Evolutionary conservation across 1,140 invertebrate species (phyloP).

Genomic region (Belonocnema kinseyi): DNA sequence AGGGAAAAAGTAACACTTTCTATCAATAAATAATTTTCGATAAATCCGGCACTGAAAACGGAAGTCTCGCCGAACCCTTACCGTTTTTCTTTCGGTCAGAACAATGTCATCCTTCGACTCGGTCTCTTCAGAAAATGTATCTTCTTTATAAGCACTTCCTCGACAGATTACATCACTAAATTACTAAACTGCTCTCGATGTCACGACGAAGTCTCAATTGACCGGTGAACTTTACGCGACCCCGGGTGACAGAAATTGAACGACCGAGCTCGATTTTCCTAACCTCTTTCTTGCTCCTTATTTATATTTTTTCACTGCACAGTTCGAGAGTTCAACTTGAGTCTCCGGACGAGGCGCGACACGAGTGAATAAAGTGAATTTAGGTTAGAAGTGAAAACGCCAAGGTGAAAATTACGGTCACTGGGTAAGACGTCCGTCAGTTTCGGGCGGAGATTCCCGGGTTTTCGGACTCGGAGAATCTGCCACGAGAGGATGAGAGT

Average conservation of each 20-base stretch:
- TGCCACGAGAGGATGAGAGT: conserved; percentile 7
- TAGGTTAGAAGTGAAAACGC: conserved; percentile 75
- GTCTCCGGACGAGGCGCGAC: conserved; percentile 27
- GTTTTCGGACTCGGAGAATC: background rate
- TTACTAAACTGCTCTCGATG: background rate
- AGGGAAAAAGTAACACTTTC: no score
- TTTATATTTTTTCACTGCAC: background rate
- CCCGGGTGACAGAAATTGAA: conserved; percentile 16
- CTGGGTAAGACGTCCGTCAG: conserved; percentile 57
- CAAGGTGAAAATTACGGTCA: conserved; percentile 69
- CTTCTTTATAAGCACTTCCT: conserved; percentile 1
- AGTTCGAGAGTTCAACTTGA: background rate
- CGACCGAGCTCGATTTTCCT: no score
- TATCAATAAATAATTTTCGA: background rate
- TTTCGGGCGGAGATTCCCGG: conserved; percentile 41
- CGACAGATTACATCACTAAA: conserved; percentile 7
- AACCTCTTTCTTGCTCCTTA: background rate
- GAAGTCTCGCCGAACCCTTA: background rate
- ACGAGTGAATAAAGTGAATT: conserved; percentile 51
- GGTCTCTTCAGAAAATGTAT: conserved; percentile 13
- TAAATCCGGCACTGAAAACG: background rate
- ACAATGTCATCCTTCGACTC: conserved; percentile 24
- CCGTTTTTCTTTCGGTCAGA: conserved; percentile 15
- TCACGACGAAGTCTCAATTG: conserved; percentile 7
- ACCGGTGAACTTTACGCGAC: conserved; percentile 21